These are phyloP conservation scores for Kryphioiulus occultus DNA, from an alignment of 2,888 invertebrate genomes.

Conservation along the genomic window DNA sequence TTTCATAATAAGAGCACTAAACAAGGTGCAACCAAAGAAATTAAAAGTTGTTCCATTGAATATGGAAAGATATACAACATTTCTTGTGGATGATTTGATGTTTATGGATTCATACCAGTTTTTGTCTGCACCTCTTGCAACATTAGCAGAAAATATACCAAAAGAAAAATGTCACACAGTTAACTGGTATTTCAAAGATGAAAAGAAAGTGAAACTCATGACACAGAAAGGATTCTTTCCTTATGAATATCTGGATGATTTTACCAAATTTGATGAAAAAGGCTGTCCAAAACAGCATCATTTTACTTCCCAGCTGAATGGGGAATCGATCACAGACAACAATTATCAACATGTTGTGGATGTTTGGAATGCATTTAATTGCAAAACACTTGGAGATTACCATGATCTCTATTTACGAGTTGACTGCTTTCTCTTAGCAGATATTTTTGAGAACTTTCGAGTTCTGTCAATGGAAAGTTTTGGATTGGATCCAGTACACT, in stretches of 20 bases:
- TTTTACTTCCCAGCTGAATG: neutral
- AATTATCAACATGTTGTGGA: neutral
- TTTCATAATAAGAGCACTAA: neutral
- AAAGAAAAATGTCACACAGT: neutral
- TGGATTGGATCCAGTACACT: neutral
- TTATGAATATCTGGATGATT: neutral
- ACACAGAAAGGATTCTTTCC: neutral
- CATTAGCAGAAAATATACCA: neutral
- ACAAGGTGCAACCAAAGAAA: neutral
- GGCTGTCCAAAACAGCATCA: neutral
- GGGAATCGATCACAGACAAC: neutral
- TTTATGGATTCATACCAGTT: neutral
- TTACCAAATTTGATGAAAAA: neutral
- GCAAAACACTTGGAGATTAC: neutral
- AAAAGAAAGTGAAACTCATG: neutral
- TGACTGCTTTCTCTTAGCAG: neutral
- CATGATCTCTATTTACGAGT: neutral
- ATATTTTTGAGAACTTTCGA: neutral
- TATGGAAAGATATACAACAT: neutral
- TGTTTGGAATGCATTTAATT: neutral
- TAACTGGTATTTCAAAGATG: neutral
- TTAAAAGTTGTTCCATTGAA: neutral
- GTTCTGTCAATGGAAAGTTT: neutral
- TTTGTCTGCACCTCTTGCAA: neutral
- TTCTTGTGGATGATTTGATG: neutral